A percentile compares a stretch with the other conserved stretches of the same genome.
Conservation (phyloP, 1,140 invertebrate genomes). For the Alviniconcha marisindica region DNA sequence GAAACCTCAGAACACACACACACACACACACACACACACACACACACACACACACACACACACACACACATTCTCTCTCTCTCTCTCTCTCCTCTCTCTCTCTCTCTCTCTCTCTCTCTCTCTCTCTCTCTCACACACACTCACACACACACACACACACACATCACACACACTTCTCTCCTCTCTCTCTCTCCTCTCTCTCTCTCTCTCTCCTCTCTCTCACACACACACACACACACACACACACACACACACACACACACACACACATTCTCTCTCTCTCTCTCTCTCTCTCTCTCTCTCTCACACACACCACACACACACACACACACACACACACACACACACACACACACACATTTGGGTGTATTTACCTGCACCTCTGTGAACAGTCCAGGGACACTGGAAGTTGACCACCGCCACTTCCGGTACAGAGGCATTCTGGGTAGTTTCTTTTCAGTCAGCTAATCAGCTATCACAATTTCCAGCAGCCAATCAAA, state of each 20-base stretch:
- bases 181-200: not conserved
- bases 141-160: too few relatives aligned
- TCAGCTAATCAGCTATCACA: too few relatives aligned
- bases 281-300: not conserved
- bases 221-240: not conserved
- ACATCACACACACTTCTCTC: not conserved
- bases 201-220: not conserved
- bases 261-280: not conserved
- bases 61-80: too few relatives aligned
- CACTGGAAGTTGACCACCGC: constrained; percentile 26
- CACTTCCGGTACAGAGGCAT: constrained; percentile 31
- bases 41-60: too few relatives aligned
- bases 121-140: too few relatives aligned
- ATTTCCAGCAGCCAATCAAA: too few relatives aligned
- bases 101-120: too few relatives aligned
- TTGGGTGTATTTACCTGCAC: not conserved
- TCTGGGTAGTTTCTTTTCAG: not conserved
- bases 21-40: too few relatives aligned
- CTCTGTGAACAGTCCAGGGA: not conserved
- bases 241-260: not conserved
- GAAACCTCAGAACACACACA: too few relatives aligned
- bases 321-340: too few relatives aligned
- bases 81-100: too few relatives aligned
- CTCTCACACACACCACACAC: not conserved
- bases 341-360: not conserved